These are phyloP conservation scores for Gracilinanus agilis DNA, from an alignment of 2,113 vertebrate genomes.

Conservation along the genomic window DNA sequence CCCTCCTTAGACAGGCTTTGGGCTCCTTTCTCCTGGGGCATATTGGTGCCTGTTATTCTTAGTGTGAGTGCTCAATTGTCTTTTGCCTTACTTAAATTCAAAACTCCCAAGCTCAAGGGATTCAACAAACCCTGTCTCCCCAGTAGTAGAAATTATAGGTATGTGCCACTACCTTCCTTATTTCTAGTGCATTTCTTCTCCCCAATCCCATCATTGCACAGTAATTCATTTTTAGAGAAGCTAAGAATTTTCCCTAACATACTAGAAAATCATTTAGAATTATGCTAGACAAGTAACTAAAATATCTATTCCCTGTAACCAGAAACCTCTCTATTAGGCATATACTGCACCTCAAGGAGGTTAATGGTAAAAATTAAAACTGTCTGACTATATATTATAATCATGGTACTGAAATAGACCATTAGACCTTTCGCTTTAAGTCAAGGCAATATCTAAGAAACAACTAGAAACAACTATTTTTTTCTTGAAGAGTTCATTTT, in stretches of 20 bases:
- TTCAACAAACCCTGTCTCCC: not conserved
- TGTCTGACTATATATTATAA: not conserved
- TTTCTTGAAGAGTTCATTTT: not conserved
- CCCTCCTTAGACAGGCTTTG: not conserved
- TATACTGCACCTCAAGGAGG: not conserved
- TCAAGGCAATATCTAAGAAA: not conserved
- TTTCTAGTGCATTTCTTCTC: not conserved
- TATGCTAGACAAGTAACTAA: not conserved
- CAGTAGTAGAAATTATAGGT: not conserved
- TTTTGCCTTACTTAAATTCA: not conserved
- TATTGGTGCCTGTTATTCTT: not conserved
- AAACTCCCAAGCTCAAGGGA: not conserved
- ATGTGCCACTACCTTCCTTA: not conserved
- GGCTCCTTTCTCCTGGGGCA: not conserved
- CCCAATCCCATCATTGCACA: not conserved
- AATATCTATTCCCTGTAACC: not conserved
- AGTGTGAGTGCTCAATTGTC: not conserved
- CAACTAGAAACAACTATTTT: not conserved
- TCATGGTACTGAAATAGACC: not conserved
- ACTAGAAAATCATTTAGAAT: not conserved
- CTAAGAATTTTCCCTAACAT: not conserved
- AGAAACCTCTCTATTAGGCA: not conserved
- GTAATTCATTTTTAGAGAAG: not conserved
- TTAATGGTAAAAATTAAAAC: not conserved
- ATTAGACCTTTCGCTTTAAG: not conserved